Conservation (phyloP, 1,140 invertebrate species). For the Drosophila nikananu region DNA sequence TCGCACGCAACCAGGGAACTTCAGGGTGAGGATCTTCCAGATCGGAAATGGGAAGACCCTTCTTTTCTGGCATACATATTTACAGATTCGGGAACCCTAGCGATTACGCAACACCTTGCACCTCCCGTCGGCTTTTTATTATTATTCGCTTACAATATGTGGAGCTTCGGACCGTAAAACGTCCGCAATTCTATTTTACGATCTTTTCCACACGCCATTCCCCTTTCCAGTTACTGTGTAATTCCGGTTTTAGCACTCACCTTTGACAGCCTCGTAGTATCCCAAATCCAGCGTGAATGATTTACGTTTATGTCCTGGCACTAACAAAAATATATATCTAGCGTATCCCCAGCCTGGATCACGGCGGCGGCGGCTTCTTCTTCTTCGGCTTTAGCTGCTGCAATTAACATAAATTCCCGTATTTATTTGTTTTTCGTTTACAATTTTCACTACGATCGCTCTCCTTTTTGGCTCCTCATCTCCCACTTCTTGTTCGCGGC, state of each 20-base stretch:
- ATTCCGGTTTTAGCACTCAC: conserved; percentile 54
- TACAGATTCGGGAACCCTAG: conserved; percentile 6
- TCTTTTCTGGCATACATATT: conserved; percentile 26
- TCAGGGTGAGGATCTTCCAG: conserved; percentile 15
- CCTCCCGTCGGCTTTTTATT: conserved; percentile 18
- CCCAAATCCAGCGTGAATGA: conserved; percentile 85
- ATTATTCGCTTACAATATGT: conserved; percentile 46
- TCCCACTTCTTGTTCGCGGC: conserved; percentile 17
- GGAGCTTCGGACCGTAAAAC: conserved; percentile 46
- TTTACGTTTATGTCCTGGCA: conserved; percentile 72
- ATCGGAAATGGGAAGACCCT: conserved; percentile 28
- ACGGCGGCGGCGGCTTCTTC: conserved; percentile 32
- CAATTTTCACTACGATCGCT: conserved; percentile 64
- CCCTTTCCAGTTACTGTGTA: neutral
- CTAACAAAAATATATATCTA: conserved; percentile 45
- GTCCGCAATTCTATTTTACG: conserved; percentile 23
- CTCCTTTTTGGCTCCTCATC: conserved; percentile 27
- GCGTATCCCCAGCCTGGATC: conserved; percentile 37
- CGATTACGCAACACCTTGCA: conserved; percentile 44
- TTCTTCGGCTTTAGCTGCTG: conserved; percentile 24
- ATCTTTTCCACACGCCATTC: conserved; percentile 6
- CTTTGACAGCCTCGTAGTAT: conserved; percentile 85
- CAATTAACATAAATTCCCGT: conserved; percentile 47
- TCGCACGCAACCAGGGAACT: conserved; percentile 24
- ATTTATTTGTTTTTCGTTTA: conserved; percentile 54